Conservation (phyloP, 2,797 vertebrate species). For the Psittacula echo region DNA sequence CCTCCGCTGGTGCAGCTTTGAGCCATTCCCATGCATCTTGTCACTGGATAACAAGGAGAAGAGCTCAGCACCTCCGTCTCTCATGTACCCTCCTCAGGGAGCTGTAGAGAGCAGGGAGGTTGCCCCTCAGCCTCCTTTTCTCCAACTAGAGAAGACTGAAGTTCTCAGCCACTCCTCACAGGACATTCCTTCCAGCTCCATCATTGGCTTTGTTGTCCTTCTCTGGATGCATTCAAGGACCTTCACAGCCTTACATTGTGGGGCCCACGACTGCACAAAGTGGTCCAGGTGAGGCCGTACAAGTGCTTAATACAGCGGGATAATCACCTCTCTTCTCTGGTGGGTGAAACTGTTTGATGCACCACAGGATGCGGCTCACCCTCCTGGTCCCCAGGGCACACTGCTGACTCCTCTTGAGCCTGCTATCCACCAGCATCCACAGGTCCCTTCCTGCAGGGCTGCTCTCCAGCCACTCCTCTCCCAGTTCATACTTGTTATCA, state of each 20-base stretch:
- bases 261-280: neutral
- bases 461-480: neutral
- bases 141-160: neutral
- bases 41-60: neutral
- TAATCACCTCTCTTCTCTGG: rapidly evolving
- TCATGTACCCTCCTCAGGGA: neutral
- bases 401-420: rapidly evolving
- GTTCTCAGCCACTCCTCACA: neutral
- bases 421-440: neutral
- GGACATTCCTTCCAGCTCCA: neutral
- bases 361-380: rapidly evolving
- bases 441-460: neutral
- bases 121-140: neutral
- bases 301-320: rapidly evolving
- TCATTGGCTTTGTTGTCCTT: neutral
- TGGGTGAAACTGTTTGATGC: neutral
- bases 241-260: neutral
- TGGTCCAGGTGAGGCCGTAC: neutral
- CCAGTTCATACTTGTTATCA: rapidly evolving
- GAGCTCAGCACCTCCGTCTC: neutral
- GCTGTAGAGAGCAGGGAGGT: neutral
- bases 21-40: rapidly evolving
- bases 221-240: neutral
- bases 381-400: rapidly evolving
- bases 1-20: neutral